Base-by-base conservation (phyloP, 2,797 vertebrate species). In the Leucoraja ocellata region DNA sequence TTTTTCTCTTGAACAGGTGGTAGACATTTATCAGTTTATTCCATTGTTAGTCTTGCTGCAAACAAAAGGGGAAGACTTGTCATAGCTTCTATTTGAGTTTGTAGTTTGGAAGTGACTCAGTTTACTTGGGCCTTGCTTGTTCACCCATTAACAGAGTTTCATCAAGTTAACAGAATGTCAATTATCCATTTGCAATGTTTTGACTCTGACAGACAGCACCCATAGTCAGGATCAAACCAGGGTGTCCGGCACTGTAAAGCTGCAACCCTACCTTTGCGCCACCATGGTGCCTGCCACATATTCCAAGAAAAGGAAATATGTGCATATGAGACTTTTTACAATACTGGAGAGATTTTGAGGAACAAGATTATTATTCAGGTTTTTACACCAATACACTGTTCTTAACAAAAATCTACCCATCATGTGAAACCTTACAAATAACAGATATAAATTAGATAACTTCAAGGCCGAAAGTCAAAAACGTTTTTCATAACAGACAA, bases 11-110 rank as follows among this genome's bases (percentile, higher is more conserved):
- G 46, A 54, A 54, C 46, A 54, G 18, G 90, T 91, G 90, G 21
- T 36, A 91, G 65, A 74, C 65, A 5, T 46, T 28, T 6, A 91
- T 25, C 90, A 74, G 21, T 91, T 91, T 65, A 74, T 91, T 74
- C 13, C 21, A 10, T 71, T 74, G 8, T 36, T 25, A 1, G 18
- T 46, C 11, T 39, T 23, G 23, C 39, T 73, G 90, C 54, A 54
- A 91, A 46, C 65, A 91, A 46, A 91, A 91, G 32, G 46, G 68
- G 73, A 18, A 91, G 68, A 46, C 65, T 71, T 91, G 61, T 36
- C 5, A 14, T 9, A 23, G 39, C 71, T 54, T 54, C 68, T 25
- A 28, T 74, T 23, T 25, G 36, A 74, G 36, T 74, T 7, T 86
- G 58, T 32, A 73, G 63, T 91, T 91, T 74, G 65, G 28, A 65